Evolutionary conservation across 1,140 invertebrate species (phyloP).

Genomic region (Calliopsis andreniformis): DNA sequence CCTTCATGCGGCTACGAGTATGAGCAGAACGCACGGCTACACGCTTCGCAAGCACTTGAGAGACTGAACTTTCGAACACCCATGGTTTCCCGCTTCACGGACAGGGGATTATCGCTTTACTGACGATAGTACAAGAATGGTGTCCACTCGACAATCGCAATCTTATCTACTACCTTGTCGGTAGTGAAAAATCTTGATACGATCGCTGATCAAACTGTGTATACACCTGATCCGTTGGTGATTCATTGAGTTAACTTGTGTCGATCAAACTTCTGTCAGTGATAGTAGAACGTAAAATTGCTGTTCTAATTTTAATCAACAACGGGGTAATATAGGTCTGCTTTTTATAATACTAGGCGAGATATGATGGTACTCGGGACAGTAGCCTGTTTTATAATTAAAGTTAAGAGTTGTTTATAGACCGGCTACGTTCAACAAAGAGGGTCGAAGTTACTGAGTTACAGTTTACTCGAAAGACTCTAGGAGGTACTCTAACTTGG

Average conservation of each 20-base stretch:
- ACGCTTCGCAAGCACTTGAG: slow-evolving; percentile 39
- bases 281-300: background rate
- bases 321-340: background rate
- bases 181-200: background rate
- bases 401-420: background rate
- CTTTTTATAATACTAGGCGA: background rate
- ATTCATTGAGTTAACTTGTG: no score
- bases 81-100: slow-evolving; percentile 25
- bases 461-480: background rate
- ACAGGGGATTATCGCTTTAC: slow-evolving; percentile 14
- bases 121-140: no score
- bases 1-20: background rate
- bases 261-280: background rate
- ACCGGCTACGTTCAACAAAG: background rate
- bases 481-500: background rate
- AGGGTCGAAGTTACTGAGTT: background rate
- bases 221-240: no score
- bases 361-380: background rate
- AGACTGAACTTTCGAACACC: slow-evolving; percentile 57
- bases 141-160: slow-evolving; percentile 25
- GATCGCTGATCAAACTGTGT: background rate
- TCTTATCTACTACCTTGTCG: slow-evolving; percentile 34
- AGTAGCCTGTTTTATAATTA: background rate
- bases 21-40: slow-evolving; percentile 14
- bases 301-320: no score